Evolutionary conservation across 2,797 vertebrate species (phyloP).

Genomic region (Micropoecilia bifurca): DNA sequence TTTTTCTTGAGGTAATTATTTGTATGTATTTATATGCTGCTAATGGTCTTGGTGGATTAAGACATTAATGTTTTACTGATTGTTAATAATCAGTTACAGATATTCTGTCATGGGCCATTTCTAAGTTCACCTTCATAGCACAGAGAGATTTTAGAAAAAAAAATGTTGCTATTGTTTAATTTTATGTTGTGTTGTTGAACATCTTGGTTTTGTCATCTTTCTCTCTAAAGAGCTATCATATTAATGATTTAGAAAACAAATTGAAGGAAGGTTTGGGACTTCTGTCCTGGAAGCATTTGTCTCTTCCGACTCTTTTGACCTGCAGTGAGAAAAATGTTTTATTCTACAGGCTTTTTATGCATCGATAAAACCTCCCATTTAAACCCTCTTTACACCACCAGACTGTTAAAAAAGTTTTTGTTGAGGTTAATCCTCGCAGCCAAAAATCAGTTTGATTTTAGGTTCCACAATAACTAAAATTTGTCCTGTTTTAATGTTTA

Average conservation of each 20-base stretch:
- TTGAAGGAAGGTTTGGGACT: slow-evolving; percentile 8
- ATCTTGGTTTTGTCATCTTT: neutral
- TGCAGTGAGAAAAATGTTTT: neutral
- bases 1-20: neutral
- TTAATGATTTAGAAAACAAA: neutral
- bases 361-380: slow-evolving; percentile 10
- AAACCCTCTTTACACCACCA: neutral
- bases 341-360: slow-evolving; percentile 13
- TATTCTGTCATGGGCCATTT: neutral
- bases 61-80: neutral
- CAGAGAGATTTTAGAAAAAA: neutral
- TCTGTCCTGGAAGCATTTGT: neutral
- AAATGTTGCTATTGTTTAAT: neutral
- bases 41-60: neutral
- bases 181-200: neutral
- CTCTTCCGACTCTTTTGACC: neutral
- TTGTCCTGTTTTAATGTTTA: slow-evolving; percentile 1
- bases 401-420: slow-evolving; percentile 13
- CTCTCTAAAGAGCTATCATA: neutral
- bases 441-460: too few relatives aligned
- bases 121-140: neutral
- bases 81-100: neutral
- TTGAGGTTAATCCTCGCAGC: slow-evolving; percentile 7
- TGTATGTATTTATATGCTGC: neutral
- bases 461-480: slow-evolving; percentile 7